These are phyloP conservation scores for Papilio protenor DNA, from an alignment of 2,888 invertebrate genomes.

Conservation along the genomic window DNA sequence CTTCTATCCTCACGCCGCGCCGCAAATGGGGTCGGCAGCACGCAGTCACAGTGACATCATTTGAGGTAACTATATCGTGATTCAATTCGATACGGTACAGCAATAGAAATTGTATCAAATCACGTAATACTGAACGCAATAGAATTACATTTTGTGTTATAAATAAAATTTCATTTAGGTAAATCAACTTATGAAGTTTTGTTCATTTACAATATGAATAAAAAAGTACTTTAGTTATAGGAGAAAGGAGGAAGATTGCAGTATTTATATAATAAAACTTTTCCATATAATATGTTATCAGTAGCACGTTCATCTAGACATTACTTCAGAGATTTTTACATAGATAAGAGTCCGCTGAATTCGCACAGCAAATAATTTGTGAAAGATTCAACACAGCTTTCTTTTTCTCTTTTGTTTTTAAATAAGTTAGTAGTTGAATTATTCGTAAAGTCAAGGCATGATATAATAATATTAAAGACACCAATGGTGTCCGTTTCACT, in stretches of 20 bases:
- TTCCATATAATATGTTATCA: neutral
- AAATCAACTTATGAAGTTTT: neutral
- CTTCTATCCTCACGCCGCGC: slow-evolving; percentile 2
- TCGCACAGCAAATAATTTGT: neutral
- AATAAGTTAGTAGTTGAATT: neutral
- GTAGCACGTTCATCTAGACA: neutral
- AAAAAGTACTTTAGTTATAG: neutral
- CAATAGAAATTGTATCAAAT: neutral
- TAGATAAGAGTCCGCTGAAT: neutral
- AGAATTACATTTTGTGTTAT: neutral
- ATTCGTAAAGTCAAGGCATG: neutral
- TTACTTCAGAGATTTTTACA: neutral
- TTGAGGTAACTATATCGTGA: slow-evolving; percentile 2
- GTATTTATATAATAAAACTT: slow-evolving; percentile 23
- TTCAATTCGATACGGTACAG: neutral
- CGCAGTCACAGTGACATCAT: slow-evolving; percentile 28
- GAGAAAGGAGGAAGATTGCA: slow-evolving; percentile 33
- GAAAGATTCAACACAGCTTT: slow-evolving; percentile 1
- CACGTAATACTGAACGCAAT: neutral
- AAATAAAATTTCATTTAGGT: neutral
- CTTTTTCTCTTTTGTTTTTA: neutral
- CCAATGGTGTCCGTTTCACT: neutral
- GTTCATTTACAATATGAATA: neutral
- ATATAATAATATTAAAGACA: neutral
- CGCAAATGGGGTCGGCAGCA: slow-evolving; percentile 43